A percentile compares a stretch with the other conserved stretches of the same genome.
These are phyloP conservation scores for Shinisaurus crocodilurus DNA, from an alignment of 2,113 vertebrate species.

Conservation along the genomic window DNA sequence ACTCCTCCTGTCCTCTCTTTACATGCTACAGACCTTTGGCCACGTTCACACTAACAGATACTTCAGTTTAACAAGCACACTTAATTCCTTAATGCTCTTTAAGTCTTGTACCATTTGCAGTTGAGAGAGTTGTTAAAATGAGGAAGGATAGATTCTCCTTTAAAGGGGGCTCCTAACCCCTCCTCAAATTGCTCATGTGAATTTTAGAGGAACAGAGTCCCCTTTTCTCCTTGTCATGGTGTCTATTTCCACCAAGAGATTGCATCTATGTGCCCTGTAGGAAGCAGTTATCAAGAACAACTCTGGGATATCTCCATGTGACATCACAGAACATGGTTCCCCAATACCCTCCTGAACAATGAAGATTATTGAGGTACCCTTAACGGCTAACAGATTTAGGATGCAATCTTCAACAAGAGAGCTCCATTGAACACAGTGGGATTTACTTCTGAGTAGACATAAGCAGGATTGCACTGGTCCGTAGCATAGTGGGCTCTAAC, in stretches of 20 bases:
- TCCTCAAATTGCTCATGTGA: neutral
- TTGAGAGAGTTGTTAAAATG: neutral
- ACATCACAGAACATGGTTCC: neutral
- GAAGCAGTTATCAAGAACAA: neutral
- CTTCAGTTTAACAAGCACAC: neutral
- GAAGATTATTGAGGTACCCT: neutral
- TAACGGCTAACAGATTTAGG: neutral
- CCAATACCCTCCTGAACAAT: neutral
- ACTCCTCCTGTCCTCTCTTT: neutral
- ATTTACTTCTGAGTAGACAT: neutral
- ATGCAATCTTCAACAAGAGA: neutral
- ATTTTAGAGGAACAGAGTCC: neutral
- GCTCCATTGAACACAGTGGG: neutral
- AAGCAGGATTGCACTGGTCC: neutral
- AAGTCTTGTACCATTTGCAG: neutral
- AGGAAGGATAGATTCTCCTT: neutral
- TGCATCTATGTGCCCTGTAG: neutral
- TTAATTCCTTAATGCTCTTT: neutral
- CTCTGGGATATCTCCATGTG: neutral
- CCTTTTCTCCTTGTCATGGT: no score
- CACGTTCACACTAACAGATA: neutral
- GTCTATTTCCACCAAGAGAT: no score
- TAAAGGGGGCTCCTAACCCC: neutral
- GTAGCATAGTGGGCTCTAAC: neutral
- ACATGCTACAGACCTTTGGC: neutral